These are phyloP conservation scores for Phenganax stokvisi DNA, from an alignment of 92 coral and sea anemone genomes.

Conservation along the genomic window DNA sequence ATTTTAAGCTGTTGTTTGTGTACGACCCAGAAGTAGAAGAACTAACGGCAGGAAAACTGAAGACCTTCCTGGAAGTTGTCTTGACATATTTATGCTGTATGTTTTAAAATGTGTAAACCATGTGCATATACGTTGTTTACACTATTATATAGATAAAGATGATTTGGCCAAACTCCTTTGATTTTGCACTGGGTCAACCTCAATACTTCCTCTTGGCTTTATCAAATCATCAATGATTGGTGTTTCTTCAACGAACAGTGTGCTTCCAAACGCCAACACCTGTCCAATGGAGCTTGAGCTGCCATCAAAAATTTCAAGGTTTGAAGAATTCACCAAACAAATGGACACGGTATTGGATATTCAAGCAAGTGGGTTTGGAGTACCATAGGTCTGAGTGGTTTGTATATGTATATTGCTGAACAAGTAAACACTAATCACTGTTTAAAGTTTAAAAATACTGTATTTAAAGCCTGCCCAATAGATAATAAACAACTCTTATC, in stretches of 20 bases:
- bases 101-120: not conserved
- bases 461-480: no score
- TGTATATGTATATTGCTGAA: no score
- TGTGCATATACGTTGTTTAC: not conserved
- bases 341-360: slow-evolving; percentile 2
- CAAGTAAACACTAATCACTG: no score
- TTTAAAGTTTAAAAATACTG: no score
- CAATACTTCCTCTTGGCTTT: slow-evolving; percentile 27
- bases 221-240: not conserved
- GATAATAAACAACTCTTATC: no score
- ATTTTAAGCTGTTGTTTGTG: slow-evolving; percentile 22
- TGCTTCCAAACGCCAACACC: slow-evolving; percentile 33
- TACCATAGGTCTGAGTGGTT: no score
- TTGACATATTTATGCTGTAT: not conserved
- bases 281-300: slow-evolving; percentile 33
- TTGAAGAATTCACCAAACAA: slow-evolving; percentile 4
- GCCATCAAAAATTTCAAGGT: not conserved
- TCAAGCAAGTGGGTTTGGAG: not conserved
- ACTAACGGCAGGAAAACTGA: no score
- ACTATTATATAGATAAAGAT: slow-evolving; percentile 30
- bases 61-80: no score
- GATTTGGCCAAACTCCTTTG: not conserved
- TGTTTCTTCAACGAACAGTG: slow-evolving; percentile 9
- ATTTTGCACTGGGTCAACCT: slow-evolving; percentile 17
- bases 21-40: not conserved